Base-by-base conservation (phyloP, 2,888 invertebrate genomes). In the Erynnis tages region DNA sequence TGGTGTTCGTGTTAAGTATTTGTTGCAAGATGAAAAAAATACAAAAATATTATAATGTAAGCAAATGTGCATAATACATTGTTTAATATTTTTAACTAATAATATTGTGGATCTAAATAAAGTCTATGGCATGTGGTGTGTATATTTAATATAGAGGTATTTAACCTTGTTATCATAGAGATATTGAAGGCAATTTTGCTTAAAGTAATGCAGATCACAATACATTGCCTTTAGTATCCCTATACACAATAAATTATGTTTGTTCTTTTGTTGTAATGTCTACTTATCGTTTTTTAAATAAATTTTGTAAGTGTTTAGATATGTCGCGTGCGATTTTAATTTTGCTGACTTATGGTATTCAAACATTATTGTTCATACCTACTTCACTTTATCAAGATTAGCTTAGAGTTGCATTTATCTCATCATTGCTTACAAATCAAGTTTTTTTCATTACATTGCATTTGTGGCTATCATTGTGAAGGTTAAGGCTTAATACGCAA, bases 61-160 rank as follows among this genome's bases (percentile, higher is more conserved):
- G 56, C 49, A 69, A 69, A 70, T 69, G 67, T 75, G 80, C 79
- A 82, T 83, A 83, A 80, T 81, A 81, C 64, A 57, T 55, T 60
- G 44, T 61, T 57, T 56, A 57, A 54, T 54, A 48, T 58, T 60
- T 54, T 59, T 67, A 66, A 66, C 65, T 70, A 67, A 66, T 60
- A 57, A 61, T 63, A 55, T 17, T 43, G n/a, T 67, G 62, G 62
- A 61, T 65, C 59, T 57, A 58, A 60, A 60, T 58, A 53, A 54
- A 59, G 55, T 54, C 46, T 66, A 57, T 60, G 56, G 62, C 61
- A 53, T 54, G 54, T 54, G 55, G 63, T 63, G 69, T 66, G 64
- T 62, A 65, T 61, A 59, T 64, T 65, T 53, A 56, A 57, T 64
- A 57, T 60, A 54, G 60, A 58, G 67, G 48, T 13, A 7, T 65